Evolutionary conservation across 2,113 vertebrate genomes (phyloP).

Genomic region (Mormyrus iriodes): DNA sequence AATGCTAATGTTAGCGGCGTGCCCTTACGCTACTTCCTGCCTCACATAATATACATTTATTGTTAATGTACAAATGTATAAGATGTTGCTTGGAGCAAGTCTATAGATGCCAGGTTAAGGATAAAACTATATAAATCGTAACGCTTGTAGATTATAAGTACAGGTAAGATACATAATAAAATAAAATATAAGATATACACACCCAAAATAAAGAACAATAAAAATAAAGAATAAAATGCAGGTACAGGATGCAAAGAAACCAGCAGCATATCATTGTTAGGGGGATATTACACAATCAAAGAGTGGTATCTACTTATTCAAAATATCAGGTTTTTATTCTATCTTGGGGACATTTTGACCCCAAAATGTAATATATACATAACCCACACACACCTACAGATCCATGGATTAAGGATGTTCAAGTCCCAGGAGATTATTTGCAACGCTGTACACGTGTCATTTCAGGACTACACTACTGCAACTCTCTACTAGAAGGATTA

Average conservation of each 20-base stretch:
- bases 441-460: not conserved
- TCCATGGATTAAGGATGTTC: not conserved
- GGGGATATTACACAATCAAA: too few relatives aligned
- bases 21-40: not conserved
- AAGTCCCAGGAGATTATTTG: not conserved
- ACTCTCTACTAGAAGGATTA: not conserved
- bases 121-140: not conserved
- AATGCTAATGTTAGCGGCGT: not conserved
- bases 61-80: not conserved
- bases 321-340: not conserved
- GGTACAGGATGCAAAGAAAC: too few relatives aligned
- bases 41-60: not conserved
- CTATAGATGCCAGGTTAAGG: not conserved
- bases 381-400: not conserved
- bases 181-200: not conserved
- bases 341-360: not conserved
- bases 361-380: not conserved
- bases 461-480: not conserved
- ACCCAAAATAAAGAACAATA: too few relatives aligned
- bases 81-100: not conserved
- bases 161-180: not conserved
- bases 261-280: too few relatives aligned
- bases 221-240: too few relatives aligned
- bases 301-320: not conserved
- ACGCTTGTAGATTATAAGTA: not conserved